Percentiles rank a stretch among this genome's conserved stretches.
phyloP scores from a whole-genome alignment of 1,140 invertebrate species.

The Apis florea region DNA sequence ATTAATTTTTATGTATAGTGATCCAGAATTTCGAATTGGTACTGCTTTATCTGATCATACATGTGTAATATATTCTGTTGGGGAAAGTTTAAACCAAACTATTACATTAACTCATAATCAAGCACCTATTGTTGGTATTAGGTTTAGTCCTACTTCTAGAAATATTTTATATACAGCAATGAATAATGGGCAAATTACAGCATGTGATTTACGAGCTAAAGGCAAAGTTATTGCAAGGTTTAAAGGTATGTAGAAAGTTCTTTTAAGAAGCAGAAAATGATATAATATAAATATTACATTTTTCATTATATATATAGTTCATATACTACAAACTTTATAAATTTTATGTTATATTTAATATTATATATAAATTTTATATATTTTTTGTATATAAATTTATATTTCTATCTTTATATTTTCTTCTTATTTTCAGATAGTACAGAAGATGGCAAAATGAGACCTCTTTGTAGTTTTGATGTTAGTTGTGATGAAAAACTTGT shows the following conservation, averaged over 20 bases:
- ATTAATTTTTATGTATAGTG: constrained; percentile 59
- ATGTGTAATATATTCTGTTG: constrained; percentile 76
- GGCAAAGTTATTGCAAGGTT: constrained; percentile 81
- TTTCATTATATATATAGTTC: no score
- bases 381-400: background rate
- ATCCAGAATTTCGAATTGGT: constrained; percentile 74
- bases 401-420: background rate
- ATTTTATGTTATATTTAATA: no score
- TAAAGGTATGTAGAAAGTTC: constrained; percentile 79
- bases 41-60: constrained; percentile 72
- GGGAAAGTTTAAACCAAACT: constrained; percentile 70
- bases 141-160: constrained; percentile 83
- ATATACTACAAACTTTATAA: no score
- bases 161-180: constrained; percentile 83
- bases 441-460: constrained; percentile 79
- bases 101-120: constrained; percentile 76
- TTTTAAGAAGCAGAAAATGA: background rate
- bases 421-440: constrained; percentile 74
- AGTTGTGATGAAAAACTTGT: constrained; percentile 87
- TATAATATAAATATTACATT: background rate
- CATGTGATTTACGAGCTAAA: constrained; percentile 84
- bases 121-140: constrained; percentile 81
- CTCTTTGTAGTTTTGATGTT: constrained; percentile 88
- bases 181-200: constrained; percentile 82
- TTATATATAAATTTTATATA: constrained; percentile 54